Base-by-base conservation (phyloP, 37 sponge, comb jelly and placozoan genomes). In the Oopsacas minuta region DNA sequence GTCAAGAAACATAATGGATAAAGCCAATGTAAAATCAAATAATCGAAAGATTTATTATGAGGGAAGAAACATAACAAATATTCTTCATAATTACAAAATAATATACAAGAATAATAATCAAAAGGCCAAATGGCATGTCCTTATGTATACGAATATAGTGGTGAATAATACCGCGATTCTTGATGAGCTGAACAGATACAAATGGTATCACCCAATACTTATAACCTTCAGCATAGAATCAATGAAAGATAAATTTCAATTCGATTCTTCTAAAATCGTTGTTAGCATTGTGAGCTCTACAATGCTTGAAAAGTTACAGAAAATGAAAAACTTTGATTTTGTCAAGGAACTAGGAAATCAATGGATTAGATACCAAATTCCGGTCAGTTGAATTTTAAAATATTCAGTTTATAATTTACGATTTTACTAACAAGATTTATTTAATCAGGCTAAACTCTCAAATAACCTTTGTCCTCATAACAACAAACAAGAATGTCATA, bases 91-190 rank as follows among this genome's bases (percentile, higher is more conserved):
- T 61, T 25, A 25, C 20, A 3, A 10, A 3, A 25, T 61, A n/a
- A 61, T 61, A 61, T 25, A 61, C 30, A n/a, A 61, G 28, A 10
- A 61, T 61, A 61, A 20, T 20, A 61, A 25, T 3, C 20, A 12
- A 32, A 61, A n/a, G 75, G 75, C 3, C 22, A 25, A 61, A 12
- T 61, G 75, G 75, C 75, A 61, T 61, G 22, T 61, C 75, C 5
- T 61, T 5, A 10, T 61, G 5, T 32, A 61, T 34, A 25, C 75
- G 7, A 61, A 3, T n/a, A n/a, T 61, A 20, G 28, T 61, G 75
- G 75, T 61, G 75, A 61, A 61, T 61, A 61, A n/a, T 32, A 61
- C 75, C 20, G 75, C 75, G 20, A 61, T 61, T 20, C 75, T 32
- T 10, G 30, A 3, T 10, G 75, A 61, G 30, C 22, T 61, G 75